phyloP scores from a whole-genome alignment of 1,140 invertebrate species.

The Himalopsyche phryganea region DNA sequence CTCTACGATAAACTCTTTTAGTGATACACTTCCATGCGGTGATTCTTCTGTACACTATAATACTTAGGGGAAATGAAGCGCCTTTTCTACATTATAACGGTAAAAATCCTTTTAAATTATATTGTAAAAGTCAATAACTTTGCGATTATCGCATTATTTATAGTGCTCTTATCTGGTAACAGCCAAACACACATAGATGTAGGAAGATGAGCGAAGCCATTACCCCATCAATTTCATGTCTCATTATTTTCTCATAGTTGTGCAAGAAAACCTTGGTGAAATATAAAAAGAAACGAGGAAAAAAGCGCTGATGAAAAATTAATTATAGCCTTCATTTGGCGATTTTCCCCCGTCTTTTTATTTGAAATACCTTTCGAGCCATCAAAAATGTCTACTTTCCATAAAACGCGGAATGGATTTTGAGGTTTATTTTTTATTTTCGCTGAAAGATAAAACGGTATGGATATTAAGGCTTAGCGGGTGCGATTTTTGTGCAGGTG shows the following conservation, averaged over 20 bases:
- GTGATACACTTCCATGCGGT: too few relatives aligned
- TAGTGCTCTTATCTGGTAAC: slow-evolving; percentile 12
- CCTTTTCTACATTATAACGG: neutral
- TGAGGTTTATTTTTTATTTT: too few relatives aligned
- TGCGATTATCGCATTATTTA: slow-evolving; percentile 23
- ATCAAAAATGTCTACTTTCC: too few relatives aligned
- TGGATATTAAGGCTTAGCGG: too few relatives aligned
- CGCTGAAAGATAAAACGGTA: too few relatives aligned
- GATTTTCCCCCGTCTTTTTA: slow-evolving; percentile 5
- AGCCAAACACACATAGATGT: slow-evolving; percentile 3
- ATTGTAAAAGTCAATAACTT: slow-evolving; percentile 22
- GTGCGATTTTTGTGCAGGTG: too few relatives aligned
- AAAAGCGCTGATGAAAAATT: slow-evolving; percentile 24
- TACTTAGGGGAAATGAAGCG: neutral
- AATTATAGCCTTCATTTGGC: slow-evolving; percentile 28
- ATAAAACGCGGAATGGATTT: too few relatives aligned
- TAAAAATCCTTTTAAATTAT: slow-evolving; percentile 19
- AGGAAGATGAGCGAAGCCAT: slow-evolving; percentile 10
- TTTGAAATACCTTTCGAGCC: too few relatives aligned
- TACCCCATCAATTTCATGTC: slow-evolving; percentile 30
- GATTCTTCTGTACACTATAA: too few relatives aligned
- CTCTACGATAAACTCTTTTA: too few relatives aligned
- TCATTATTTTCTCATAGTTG: slow-evolving; percentile 23
- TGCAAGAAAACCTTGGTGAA: neutral
- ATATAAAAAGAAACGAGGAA: slow-evolving; percentile 16